phyloP scores from a whole-genome alignment of 2,797 vertebrate genomes.

The Gorsachius magnificus region DNA sequence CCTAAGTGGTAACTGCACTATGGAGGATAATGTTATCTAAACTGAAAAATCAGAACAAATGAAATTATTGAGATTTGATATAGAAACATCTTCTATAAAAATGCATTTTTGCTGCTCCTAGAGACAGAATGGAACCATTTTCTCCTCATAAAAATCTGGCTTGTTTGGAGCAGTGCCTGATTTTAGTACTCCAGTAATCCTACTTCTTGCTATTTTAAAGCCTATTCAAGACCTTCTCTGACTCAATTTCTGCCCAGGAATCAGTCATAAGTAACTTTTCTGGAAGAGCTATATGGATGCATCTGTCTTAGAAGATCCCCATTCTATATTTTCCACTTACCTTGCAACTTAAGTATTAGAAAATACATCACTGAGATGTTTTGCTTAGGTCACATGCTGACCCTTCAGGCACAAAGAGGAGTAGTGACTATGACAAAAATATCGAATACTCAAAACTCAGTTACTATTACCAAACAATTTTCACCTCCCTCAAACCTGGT shows the following conservation, averaged over 20 bases:
- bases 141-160: background rate
- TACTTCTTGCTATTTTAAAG: background rate
- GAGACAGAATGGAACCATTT: background rate
- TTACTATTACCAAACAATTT: background rate
- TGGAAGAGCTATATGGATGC: accelerated
- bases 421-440: background rate
- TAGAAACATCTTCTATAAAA: background rate
- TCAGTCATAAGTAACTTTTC: background rate
- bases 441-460: background rate
- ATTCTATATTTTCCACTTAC: background rate
- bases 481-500: background rate
- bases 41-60: background rate
- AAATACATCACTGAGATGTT: background rate
- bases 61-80: background rate
- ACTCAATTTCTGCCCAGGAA: background rate
- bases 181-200: background rate
- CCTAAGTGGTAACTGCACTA: background rate
- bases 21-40: background rate
- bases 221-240: background rate
- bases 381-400: background rate
- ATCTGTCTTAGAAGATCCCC: background rate
- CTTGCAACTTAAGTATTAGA: background rate
- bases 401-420: background rate
- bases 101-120: background rate
- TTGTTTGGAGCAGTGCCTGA: background rate